phyloP scores from a whole-genome alignment of 2,888 invertebrate species.

The Smittia aterrima region DNA sequence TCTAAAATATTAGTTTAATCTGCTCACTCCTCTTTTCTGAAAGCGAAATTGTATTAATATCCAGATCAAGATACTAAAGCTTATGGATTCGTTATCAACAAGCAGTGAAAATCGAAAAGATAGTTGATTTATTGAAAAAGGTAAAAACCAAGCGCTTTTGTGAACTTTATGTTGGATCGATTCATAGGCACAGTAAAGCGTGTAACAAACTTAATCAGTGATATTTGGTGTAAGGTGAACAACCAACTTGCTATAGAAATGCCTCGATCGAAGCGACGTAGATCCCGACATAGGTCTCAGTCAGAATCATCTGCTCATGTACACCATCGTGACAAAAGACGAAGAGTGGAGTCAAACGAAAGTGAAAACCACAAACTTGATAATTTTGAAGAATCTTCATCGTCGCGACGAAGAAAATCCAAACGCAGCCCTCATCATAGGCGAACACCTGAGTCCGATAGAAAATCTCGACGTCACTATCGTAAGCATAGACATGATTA shows the following conservation, averaged over 20 bases:
- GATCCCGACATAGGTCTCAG: not conserved
- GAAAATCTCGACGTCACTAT: constrained; percentile 14
- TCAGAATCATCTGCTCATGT: constrained; percentile 27
- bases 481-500: constrained; percentile 30
- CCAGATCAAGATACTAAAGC: not conserved
- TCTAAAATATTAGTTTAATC: too few relatives aligned
- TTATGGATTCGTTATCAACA: not conserved
- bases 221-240: constrained; percentile 26
- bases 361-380: not conserved
- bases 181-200: not conserved
- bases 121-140: not conserved
- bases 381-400: constrained; percentile 19
- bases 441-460: not conserved
- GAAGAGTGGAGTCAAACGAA: constrained; percentile 19
- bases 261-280: constrained; percentile 20
- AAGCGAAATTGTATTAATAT: too few relatives aligned
- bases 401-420: not conserved
- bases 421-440: constrained; percentile 7
- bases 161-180: not conserved
- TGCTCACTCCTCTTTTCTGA: too few relatives aligned
- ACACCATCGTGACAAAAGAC: constrained; percentile 22
- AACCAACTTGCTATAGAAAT: constrained; percentile 11
- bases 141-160: not conserved
- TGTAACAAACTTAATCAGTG: constrained; percentile 28
- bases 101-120: not conserved